Evolutionary conservation across 2,113 vertebrate species (phyloP).

Genomic region (Rhinoderma darwinii): DNA sequence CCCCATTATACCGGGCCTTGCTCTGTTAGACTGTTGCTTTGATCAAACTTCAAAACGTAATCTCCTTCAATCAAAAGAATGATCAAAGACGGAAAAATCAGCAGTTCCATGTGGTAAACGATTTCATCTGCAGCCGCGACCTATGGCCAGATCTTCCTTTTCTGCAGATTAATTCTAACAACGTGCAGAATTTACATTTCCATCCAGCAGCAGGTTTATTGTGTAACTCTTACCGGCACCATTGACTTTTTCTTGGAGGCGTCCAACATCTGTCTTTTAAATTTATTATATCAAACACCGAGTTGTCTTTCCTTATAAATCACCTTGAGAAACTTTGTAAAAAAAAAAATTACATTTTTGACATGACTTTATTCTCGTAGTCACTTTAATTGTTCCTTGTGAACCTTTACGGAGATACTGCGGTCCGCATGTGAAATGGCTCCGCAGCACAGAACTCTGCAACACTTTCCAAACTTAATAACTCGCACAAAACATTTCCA

Average conservation of each 20-base stretch:
- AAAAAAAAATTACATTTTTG: background rate
- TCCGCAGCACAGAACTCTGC: background rate
- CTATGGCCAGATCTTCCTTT: background rate
- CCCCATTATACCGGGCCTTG: background rate
- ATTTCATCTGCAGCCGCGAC: slow-evolving; percentile 16
- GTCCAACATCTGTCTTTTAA: slow-evolving; percentile 24
- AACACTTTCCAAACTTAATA: slow-evolving; percentile 50
- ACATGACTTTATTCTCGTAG: background rate
- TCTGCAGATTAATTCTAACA: slow-evolving; percentile 17
- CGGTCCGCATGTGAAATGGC: background rate
- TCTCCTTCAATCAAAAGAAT: background rate
- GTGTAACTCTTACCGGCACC: background rate
- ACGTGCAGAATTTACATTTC: slow-evolving; percentile 25
- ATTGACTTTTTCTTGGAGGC: background rate
- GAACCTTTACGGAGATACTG: background rate
- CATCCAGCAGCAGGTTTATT: slow-evolving; percentile 14
- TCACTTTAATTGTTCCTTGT: background rate
- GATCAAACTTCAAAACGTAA: background rate
- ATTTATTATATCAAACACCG: background rate
- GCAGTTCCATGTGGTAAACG: background rate
- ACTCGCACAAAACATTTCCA: slow-evolving; percentile 38
- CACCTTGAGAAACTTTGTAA: background rate
- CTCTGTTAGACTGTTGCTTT: background rate
- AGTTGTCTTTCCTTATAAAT: background rate
- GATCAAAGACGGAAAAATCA: background rate